Conservation (phyloP, 2,113 vertebrate genomes). For the Marcusenius ussheri region DNA sequence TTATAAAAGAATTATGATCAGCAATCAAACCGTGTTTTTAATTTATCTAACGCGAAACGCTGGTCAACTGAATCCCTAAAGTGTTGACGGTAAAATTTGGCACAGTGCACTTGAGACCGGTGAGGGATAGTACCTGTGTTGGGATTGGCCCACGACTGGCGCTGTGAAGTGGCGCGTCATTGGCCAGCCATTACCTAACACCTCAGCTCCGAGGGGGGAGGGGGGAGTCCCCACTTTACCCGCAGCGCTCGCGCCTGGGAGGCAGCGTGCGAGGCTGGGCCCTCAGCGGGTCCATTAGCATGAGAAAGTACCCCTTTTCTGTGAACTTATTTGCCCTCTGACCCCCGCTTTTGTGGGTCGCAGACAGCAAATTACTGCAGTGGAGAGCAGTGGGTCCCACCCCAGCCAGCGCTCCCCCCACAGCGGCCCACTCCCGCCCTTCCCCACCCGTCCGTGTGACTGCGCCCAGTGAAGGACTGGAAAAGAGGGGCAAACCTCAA, state of each 20-base stretch:
- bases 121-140: neutral
- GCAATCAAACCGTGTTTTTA: neutral
- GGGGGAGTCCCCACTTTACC: neutral
- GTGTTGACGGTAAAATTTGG: neutral
- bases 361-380: slow-evolving; percentile 73
- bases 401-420: slow-evolving; percentile 32
- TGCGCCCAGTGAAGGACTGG: slow-evolving; percentile 7
- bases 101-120: neutral
- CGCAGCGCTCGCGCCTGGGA: neutral
- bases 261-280: slow-evolving; percentile 17
- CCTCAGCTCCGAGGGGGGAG: neutral
- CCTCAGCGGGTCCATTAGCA: slow-evolving; percentile 64
- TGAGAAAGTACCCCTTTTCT: slow-evolving; percentile 70
- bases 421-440: slow-evolving; percentile 9
- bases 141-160: neutral
- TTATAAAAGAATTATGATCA: neutral
- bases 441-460: slow-evolving; percentile 20
- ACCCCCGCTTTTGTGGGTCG: slow-evolving; percentile 62
- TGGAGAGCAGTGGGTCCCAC: slow-evolving; percentile 37
- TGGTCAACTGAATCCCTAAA: neutral
- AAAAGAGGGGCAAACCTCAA: slow-evolving; percentile 36
- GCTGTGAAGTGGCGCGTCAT: neutral
- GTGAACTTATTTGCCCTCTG: slow-evolving; percentile 77
- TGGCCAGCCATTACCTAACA: neutral
- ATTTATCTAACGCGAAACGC: neutral